Conservation (phyloP, 1,140 invertebrate species). For the Physella acuta region DNA sequence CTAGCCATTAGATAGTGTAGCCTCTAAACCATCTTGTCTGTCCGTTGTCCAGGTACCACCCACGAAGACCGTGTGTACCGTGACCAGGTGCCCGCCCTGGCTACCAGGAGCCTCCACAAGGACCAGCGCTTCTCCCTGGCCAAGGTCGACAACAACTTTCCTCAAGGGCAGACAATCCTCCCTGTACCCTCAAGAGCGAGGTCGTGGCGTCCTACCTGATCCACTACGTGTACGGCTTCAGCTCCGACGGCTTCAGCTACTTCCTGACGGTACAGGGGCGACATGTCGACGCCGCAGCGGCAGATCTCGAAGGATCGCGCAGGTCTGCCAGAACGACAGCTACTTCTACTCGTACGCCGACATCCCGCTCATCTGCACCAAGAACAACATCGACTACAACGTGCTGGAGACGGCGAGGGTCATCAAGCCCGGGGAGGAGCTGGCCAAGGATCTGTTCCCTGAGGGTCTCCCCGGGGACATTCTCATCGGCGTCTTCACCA, state of each 20-base stretch:
- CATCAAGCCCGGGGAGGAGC: conserved; percentile 85
- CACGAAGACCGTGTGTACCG: conserved; percentile 27
- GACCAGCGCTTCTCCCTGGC: conserved; percentile 35
- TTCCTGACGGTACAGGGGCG: conserved; percentile 92
- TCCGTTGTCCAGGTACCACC: conserved; percentile 2
- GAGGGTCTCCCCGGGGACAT: conserved; percentile 71
- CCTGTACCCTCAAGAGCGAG: conserved; percentile 38
- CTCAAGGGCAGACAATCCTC: conserved; percentile 37
- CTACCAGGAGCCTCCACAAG: conserved; percentile 36
- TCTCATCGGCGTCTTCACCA: conserved; percentile 87
- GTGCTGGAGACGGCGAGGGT: conserved; percentile 90
- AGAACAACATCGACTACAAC: conserved; percentile 74
- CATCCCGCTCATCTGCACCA: conserved; percentile 90
- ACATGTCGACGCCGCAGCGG: conserved; percentile 69
- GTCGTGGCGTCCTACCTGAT: conserved; percentile 63
- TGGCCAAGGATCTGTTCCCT: conserved; percentile 77
- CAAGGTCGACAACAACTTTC: conserved; percentile 29
- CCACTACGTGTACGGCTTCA: conserved; percentile 93
- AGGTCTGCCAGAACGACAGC: conserved; percentile 92
- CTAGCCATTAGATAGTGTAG: too few relatives aligned
- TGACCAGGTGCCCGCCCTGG: conserved; percentile 36
- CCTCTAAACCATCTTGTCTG: too few relatives aligned
- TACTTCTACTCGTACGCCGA: conserved; percentile 90
- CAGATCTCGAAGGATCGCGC: conserved; percentile 78
- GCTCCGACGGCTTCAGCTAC: conserved; percentile 91